Percentiles rank a stretch among this genome's conserved stretches.
phyloP scores from a whole-genome alignment of 2,888 invertebrate species.

The Dioctria linearis region DNA sequence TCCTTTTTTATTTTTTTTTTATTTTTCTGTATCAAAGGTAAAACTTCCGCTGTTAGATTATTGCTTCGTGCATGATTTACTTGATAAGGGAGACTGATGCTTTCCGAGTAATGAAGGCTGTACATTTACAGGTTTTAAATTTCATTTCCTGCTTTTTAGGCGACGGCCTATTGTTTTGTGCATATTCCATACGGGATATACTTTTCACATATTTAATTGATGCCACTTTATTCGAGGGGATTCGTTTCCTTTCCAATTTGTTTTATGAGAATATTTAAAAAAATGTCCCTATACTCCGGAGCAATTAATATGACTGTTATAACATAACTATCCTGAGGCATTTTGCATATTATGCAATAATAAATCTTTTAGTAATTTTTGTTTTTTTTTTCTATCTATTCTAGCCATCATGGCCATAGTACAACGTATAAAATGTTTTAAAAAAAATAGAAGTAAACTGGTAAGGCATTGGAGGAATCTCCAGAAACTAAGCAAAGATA shows the following conservation, averaged over 20 bases:
- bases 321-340: too few species aligned
- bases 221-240: constrained; percentile 19
- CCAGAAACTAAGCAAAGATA: too few species aligned
- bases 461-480: too few species aligned
- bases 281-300: too few species aligned
- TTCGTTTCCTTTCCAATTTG: constrained; percentile 21
- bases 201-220: constrained; percentile 36
- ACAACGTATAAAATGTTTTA: too few species aligned
- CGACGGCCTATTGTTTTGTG: constrained; percentile 8
- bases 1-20: neutral
- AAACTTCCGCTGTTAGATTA: constrained; percentile 42
- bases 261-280: neutral
- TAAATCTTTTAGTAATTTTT: too few species aligned
- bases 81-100: neutral
- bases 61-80: constrained; percentile 17
- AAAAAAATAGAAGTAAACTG: too few species aligned
- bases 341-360: too few species aligned
- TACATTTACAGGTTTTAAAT: constrained; percentile 31
- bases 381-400: too few species aligned
- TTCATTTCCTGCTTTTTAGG: constrained; percentile 26
- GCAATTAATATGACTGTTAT: too few species aligned
- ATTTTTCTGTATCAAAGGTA: neutral
- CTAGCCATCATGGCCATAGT: too few species aligned
- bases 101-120: neutral
- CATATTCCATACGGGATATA: constrained; percentile 23